These are phyloP conservation scores for Eupithecia inturbata DNA, from an alignment of 2,888 invertebrate species.

Conservation along the genomic window DNA sequence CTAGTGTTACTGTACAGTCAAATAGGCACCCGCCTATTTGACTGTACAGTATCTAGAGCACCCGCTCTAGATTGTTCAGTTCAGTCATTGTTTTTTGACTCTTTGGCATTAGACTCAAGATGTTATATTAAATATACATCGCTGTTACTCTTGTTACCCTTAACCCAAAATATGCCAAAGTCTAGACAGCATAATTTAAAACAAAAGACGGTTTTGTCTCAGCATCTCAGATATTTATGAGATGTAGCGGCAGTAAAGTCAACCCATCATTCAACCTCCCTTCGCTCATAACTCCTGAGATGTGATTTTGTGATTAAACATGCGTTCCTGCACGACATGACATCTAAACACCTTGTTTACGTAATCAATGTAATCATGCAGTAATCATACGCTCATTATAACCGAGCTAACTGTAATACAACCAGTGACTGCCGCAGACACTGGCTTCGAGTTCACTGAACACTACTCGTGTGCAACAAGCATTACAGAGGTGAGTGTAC, in stretches of 20 bases:
- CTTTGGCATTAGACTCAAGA: not conserved
- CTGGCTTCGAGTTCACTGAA: conserved; percentile 54
- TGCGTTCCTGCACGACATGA: conserved; percentile 18
- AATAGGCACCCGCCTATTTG: too few relatives aligned
- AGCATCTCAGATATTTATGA: not conserved
- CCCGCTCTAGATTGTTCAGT: not conserved
- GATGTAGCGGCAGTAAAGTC: not conserved
- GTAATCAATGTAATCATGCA: conserved; percentile 26
- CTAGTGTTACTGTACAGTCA: conserved; percentile 5
- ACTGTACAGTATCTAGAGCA: too few relatives aligned
- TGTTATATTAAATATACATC: not conserved
- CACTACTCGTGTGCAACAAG: conserved; percentile 54
- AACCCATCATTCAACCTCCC: not conserved
- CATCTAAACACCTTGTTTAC: conserved; percentile 32
- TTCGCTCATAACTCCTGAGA: not conserved
- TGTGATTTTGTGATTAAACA: conserved; percentile 18
- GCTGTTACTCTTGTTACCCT: not conserved
- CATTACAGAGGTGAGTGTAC: conserved; percentile 45
- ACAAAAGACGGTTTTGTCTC: not conserved
- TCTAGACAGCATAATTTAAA: not conserved
- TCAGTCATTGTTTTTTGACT: not conserved
- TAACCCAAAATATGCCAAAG: not conserved
- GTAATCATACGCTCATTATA: conserved; percentile 36
- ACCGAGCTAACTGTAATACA: conserved; percentile 42
- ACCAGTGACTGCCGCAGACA: conserved; percentile 42